These are phyloP conservation scores for Psilopsiagon aymara DNA, from an alignment of 2,113 vertebrate species.

Conservation along the genomic window DNA sequence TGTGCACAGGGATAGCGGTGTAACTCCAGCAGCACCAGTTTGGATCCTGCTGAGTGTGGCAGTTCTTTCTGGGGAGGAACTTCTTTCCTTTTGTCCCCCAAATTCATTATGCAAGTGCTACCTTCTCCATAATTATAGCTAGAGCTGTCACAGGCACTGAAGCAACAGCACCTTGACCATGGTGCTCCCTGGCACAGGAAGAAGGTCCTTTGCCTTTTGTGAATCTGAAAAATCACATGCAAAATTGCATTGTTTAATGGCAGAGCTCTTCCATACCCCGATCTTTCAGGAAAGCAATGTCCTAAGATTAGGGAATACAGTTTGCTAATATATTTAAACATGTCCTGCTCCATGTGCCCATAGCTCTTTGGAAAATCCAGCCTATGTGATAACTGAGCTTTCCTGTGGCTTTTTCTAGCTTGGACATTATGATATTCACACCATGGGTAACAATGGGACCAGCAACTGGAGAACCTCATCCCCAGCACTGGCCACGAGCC, in stretches of 20 bases:
- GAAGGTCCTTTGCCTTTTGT: background rate
- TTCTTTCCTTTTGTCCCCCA: background rate
- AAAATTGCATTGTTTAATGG: background rate
- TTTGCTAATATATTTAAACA: background rate
- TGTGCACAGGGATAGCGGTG: background rate
- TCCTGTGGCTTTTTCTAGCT: background rate
- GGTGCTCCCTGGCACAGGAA: background rate
- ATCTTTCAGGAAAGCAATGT: background rate
- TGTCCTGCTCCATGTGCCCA: background rate
- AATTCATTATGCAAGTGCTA: background rate
- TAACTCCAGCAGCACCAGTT: background rate
- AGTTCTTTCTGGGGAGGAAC: background rate
- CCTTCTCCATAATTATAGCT: background rate
- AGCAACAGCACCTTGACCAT: background rate
- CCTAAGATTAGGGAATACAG: background rate
- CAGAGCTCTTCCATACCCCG: background rate
- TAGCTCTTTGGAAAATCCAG: background rate
- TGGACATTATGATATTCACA: fast-evolving
- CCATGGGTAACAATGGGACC: fast-evolving
- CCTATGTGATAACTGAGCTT: background rate
- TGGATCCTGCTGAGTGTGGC: background rate
- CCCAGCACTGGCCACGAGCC: background rate
- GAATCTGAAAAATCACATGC: background rate
- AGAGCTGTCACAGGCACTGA: background rate
- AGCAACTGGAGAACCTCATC: background rate